Evolutionary conservation across 1,140 invertebrate genomes (phyloP), one percentile per base, ranked within the genome.

Genomic region (Anoplophora glabripennis): DNA sequence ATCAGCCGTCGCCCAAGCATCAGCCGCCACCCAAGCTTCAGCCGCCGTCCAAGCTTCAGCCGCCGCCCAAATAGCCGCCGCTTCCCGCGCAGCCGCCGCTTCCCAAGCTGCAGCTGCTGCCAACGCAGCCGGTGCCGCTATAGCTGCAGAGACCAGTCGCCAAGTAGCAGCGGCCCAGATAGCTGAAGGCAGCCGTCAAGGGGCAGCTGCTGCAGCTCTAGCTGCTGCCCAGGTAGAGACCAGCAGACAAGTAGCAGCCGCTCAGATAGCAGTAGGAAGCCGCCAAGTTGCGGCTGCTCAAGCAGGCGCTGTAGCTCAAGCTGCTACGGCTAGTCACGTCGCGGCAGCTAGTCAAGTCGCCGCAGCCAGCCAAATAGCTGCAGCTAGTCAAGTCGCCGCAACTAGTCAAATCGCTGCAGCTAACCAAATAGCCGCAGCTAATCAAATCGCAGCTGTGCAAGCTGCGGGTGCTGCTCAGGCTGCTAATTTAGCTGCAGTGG

Each of bases 161-260:
- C 21, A 21, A 7, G 47, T 34, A n/a, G 28, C 33, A 49, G 47
- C 47, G 8, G 47, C 47, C 11, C 47, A 49, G 1, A 34, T 49
- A 49, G 47, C 47, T 2, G 18, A 49, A n/a, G 35, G 21, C 10
- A 49, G 47, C 12, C 18, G 47, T 34, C 12, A 11, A 17, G 47
- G 33, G 12, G 47, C 47, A 4, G 47, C 17, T 12, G 47, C 21
- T 15, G n/a, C 33, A 49, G 35, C 35, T 28, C 21, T 28, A 28
- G 21, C 21, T 5, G 21, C 21, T 3, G 21, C 21, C 5, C 21
- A 28, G 9, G 47, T 34, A 12, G 47, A 28, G 34, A 34, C 11
- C 12, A 28, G n/a, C 28, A 21, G 28, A 49, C 47, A 49, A 35
- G 11, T 10, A 28, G 21, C 21, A 28, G 21, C 21, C 5, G 21